Percentiles rank a stretch among this genome's conserved stretches.
Conservation (phyloP, 1,140 invertebrate genomes). For the Samia ricini region DNA sequence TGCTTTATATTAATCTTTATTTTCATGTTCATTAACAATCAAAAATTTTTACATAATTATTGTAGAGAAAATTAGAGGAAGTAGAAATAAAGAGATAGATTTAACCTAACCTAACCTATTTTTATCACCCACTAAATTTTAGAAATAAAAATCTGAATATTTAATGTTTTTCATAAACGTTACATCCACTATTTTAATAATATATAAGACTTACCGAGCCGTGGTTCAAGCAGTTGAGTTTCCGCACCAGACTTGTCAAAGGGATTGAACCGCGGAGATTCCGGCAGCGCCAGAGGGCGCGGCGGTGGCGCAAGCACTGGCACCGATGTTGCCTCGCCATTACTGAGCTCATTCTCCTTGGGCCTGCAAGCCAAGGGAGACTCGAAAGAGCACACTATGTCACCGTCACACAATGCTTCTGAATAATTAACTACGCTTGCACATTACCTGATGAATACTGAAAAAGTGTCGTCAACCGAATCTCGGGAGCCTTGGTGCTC, state of each 20-base stretch:
- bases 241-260: slow-evolving; percentile 85
- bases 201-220: not conserved
- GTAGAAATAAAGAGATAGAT: no score
- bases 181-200: no score
- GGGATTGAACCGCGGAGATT: slow-evolving; percentile 85
- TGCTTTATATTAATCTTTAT: no score
- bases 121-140: no score
- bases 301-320: slow-evolving; percentile 87
- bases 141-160: no score
- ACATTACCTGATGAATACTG: slow-evolving; percentile 86
- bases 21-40: no score
- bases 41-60: no score
- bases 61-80: no score
- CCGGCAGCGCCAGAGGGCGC: slow-evolving; percentile 78
- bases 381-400: not conserved
- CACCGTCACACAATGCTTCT: not conserved
- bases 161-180: no score
- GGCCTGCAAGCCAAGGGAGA: slow-evolving; percentile 70
- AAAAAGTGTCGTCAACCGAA: slow-evolving; percentile 88
- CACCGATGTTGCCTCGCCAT: slow-evolving; percentile 50
- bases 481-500: slow-evolving; percentile 85
- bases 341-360: slow-evolving; percentile 71
- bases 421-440: no score
- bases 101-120: no score
- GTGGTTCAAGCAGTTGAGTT: slow-evolving; percentile 3